phyloP scores from a whole-genome alignment of 2,888 invertebrate genomes.

The Halictus quadricinctus region DNA sequence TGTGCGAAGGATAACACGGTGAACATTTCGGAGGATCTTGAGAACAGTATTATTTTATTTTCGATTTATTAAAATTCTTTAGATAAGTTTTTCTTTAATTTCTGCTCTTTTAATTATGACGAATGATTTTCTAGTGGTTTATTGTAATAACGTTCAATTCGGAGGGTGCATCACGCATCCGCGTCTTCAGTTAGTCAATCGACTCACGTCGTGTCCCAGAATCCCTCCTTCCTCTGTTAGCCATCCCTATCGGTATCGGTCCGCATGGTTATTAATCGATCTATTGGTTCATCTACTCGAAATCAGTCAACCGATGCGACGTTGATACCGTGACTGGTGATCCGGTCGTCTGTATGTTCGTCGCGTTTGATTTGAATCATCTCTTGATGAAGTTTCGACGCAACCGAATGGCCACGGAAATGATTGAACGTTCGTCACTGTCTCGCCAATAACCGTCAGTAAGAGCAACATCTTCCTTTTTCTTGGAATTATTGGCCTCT shows the following conservation, averaged over 20 bases:
- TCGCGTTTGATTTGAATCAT: slow-evolving; percentile 29
- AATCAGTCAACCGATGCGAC: slow-evolving; percentile 23
- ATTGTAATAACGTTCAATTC: background rate
- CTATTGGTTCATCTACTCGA: slow-evolving; percentile 18
- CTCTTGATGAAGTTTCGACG: slow-evolving; percentile 27
- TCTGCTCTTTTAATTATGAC: background rate
- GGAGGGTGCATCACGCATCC: too few relatives aligned
- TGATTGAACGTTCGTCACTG: background rate
- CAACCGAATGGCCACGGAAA: background rate
- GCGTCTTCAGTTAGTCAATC: slow-evolving; percentile 25
- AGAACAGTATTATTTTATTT: too few relatives aligned
- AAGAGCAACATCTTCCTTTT: background rate
- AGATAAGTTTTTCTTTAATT: too few relatives aligned
- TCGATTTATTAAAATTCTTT: background rate
- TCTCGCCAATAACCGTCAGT: background rate
- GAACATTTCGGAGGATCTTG: too few relatives aligned
- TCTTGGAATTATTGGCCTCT: background rate
- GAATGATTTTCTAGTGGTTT: too few relatives aligned
- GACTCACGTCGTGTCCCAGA: background rate
- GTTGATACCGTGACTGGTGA: slow-evolving; percentile 33
- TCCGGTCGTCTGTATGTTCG: slow-evolving; percentile 15
- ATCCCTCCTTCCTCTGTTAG: background rate
- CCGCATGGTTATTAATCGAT: slow-evolving; percentile 43
- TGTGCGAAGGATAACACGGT: too few relatives aligned
- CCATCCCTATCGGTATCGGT: background rate